Evolutionary conservation across 1,140 invertebrate species (phyloP), one percentile per base, ranked within the genome.

Genomic region (Drosophila bocki): DNA sequence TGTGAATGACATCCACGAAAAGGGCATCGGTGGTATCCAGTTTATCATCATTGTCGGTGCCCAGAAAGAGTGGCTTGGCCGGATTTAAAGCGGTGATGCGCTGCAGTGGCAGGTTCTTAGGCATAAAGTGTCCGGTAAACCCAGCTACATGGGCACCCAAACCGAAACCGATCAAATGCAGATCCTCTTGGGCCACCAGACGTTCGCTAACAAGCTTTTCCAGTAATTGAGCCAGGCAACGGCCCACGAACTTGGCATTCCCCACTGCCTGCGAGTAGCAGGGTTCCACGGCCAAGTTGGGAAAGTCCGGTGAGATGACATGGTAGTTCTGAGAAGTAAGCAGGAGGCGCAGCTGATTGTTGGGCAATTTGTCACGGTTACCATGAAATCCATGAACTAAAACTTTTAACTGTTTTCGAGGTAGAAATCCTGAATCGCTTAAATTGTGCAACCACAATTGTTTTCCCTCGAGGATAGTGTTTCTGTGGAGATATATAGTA

Each of bases 1-100:
- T 63, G 42, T 81, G 79, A 3, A 82, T 37, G 6, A 81, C 67
- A 32, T 81, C 79, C 8, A 82, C 71, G 41, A 82, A 82, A 0
- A 35, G 26, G 7, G 79, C 79, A 59, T 82, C 79, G 5, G 13
- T 47, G 37, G 53, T 8, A 56, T 82, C 79, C 15, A 82, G 13
- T 12, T 74, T 75, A 3, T 45, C 19, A 0, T 3, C 9, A 0
- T 8, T 8, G 32, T 72, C 29, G 2, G 1, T 1, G 19, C 39
- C 53, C 8, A 77, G 13, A 26, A 45, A 82, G 0, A 56, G 33
- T 2, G 61, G 37, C 15, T 82, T 82, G 12, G 64, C 64, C 15
- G 79, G 78, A 77, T 81, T 68, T 2, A 82, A 42, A 13, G 29
- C 79, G 0, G 65, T 67, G 15, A 82, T 81, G 35, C 48, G 79